phyloP scores from a whole-genome alignment of 2,113 vertebrate species.

The Hylia prasina region DNA sequence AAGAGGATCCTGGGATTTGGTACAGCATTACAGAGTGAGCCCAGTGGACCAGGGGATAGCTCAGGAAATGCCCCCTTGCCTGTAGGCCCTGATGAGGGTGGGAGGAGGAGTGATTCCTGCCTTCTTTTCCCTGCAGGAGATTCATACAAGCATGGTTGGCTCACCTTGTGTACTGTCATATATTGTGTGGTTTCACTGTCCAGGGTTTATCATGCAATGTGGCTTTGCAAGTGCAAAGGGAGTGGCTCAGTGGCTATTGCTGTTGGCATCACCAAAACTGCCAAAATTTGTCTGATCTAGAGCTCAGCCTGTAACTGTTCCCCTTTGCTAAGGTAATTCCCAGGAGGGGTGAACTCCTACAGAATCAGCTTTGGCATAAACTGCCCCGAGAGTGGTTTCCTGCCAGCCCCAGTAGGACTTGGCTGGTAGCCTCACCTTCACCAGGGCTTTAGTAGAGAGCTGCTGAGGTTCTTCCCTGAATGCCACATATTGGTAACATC shows the following conservation, averaged over 20 bases:
- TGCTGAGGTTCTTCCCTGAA: background rate
- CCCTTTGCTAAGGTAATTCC: background rate
- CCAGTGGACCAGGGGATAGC: background rate
- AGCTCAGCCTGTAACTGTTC: background rate
- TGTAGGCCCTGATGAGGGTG: background rate
- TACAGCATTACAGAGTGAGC: fast-evolving
- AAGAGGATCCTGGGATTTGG: background rate
- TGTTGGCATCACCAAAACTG: background rate
- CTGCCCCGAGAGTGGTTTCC: background rate
- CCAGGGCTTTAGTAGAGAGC: background rate
- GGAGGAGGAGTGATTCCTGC: background rate
- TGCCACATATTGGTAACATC: background rate
- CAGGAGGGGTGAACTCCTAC: background rate
- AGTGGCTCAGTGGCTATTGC: background rate
- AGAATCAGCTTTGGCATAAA: background rate
- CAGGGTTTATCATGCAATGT: background rate
- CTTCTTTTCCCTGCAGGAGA: background rate
- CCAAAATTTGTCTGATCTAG: background rate
- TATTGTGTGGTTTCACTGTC: background rate
- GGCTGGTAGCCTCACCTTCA: background rate
- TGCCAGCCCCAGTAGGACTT: background rate
- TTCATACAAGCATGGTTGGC: background rate
- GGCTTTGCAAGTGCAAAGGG: background rate
- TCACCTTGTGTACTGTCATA: background rate
- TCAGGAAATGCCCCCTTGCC: background rate